Evolutionary conservation across 2,113 vertebrate genomes (phyloP).

Genomic region (Stegostoma tigrinum): DNA sequence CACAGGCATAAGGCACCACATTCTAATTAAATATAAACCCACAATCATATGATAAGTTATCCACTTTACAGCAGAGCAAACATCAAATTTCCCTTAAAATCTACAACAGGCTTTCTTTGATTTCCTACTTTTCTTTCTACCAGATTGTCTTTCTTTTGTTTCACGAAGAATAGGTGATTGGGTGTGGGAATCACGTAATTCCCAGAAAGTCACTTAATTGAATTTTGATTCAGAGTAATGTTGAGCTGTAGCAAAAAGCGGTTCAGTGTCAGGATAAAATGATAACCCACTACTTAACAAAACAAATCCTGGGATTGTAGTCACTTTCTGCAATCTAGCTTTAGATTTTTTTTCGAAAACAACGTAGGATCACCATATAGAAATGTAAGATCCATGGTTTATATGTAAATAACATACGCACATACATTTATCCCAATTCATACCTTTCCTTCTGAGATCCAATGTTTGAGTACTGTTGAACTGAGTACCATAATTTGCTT

Average conservation of each 20-base stretch:
- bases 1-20: neutral
- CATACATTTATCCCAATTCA: no score
- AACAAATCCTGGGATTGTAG: neutral
- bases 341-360: neutral
- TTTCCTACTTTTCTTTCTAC: neutral
- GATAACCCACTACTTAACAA: neutral
- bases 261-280: neutral
- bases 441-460: no score
- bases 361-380: neutral
- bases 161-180: neutral
- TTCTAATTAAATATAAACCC: conserved; percentile 14
- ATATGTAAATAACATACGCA: no score
- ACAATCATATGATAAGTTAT: neutral
- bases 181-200: neutral
- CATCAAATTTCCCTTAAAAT: neutral
- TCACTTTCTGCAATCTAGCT: neutral
- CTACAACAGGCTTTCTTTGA: neutral
- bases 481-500: no score
- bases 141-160: neutral
- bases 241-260: neutral
- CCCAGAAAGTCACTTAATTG: neutral
- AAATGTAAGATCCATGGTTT: no score
- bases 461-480: no score
- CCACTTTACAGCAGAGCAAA: conserved; percentile 10
- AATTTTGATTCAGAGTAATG: neutral